Evolutionary conservation across 1,140 invertebrate genomes (phyloP).

Genomic region (Riptortus pedestris): DNA sequence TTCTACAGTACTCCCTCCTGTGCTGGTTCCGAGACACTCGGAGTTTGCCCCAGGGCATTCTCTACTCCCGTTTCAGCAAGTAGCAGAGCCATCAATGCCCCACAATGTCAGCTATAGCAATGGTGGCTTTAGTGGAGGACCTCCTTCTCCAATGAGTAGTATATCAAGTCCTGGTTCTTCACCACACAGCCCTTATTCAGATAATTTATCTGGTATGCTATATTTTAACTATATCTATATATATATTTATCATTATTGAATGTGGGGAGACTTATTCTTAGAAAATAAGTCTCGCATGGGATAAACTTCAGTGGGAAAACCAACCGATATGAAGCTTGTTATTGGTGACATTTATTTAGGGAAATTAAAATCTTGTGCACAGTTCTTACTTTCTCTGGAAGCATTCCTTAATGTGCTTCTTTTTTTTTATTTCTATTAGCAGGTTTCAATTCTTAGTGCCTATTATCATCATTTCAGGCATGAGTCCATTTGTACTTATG

Average conservation of each 20-base stretch:
- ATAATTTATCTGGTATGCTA: constrained; percentile 31
- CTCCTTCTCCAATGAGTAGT: constrained; percentile 35
- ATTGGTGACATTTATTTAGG: too few species aligned
- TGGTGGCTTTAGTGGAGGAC: constrained; percentile 45
- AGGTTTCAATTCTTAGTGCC: too few species aligned
- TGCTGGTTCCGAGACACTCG: constrained; percentile 87
- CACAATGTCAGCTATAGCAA: constrained; percentile 85
- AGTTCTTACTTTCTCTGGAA: too few species aligned
- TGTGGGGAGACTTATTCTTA: too few species aligned
- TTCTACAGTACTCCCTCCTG: constrained; percentile 73
- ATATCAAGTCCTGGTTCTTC: constrained; percentile 44
- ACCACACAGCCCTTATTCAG: constrained; percentile 58
- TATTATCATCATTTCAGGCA: too few species aligned
- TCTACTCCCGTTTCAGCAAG: constrained; percentile 70
- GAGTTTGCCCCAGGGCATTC: constrained; percentile 88
- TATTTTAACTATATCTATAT: not conserved
- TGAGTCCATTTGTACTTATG: too few species aligned
- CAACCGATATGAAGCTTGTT: too few species aligned
- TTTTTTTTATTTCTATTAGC: too few species aligned
- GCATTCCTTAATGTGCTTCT: too few species aligned
- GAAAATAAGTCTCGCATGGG: too few species aligned
- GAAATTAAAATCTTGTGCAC: too few species aligned
- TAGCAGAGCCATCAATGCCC: constrained; percentile 83
- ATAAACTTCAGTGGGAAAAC: too few species aligned
- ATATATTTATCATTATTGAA: not conserved